A percentile compares a stretch with the other conserved stretches of the same genome.
These are phyloP conservation scores for Stegostoma tigrinum DNA, from an alignment of 2,113 vertebrate species.

Conservation along the genomic window DNA sequence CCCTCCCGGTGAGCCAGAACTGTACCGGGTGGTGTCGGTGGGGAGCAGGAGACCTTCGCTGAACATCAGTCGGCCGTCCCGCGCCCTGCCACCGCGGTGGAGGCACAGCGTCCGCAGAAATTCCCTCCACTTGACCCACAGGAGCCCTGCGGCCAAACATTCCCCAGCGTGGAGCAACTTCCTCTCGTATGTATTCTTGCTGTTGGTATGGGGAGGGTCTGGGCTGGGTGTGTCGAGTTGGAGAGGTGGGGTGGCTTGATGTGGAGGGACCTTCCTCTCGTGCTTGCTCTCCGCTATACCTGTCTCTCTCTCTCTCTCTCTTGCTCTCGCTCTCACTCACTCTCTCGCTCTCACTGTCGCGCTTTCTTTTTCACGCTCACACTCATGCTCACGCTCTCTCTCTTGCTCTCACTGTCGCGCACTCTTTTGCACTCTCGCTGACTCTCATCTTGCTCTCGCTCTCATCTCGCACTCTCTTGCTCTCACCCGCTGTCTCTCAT, in stretches of 20 bases:
- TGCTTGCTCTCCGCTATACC: too few species aligned
- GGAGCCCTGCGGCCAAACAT: constrained; percentile 50
- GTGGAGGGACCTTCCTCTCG: background rate
- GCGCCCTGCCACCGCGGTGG: constrained; percentile 42
- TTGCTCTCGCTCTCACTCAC: too few species aligned
- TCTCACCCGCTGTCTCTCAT: too few species aligned
- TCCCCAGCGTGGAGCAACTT: constrained; percentile 65
- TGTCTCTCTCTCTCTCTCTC: too few species aligned
- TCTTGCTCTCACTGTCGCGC: too few species aligned
- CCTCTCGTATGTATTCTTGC: constrained; percentile 70
- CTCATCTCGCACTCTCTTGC: too few species aligned
- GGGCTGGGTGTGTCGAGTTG: background rate
- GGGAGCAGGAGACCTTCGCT: constrained; percentile 42
- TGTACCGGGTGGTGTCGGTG: constrained; percentile 31
- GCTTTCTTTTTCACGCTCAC: too few species aligned
- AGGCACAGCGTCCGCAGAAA: constrained; percentile 46
- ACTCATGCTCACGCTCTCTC: too few species aligned
- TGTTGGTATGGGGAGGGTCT: background rate
- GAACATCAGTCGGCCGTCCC: background rate
- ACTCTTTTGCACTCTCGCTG: too few species aligned
- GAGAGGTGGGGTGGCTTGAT: background rate
- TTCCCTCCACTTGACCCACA: constrained; percentile 45
- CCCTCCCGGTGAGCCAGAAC: constrained; percentile 48
- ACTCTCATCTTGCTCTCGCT: background rate
- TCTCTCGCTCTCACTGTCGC: too few species aligned